Percentiles rank a stretch among this genome's conserved stretches.
These are phyloP conservation scores for Pampusana beccarii DNA, from an alignment of 2,113 vertebrate genomes.

Conservation along the genomic window DNA sequence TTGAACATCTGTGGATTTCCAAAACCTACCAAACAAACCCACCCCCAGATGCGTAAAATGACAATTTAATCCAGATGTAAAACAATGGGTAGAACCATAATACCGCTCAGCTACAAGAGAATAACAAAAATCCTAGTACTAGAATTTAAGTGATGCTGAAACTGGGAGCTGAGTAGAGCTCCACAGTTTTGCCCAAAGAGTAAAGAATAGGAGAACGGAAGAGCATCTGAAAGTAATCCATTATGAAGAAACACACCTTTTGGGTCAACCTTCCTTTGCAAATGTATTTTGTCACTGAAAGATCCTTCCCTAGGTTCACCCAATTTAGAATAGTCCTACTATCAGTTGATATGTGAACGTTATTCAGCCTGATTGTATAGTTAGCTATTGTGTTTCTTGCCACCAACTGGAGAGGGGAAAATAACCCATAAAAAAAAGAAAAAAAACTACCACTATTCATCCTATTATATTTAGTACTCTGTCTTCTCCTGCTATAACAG, in stretches of 20 bases:
- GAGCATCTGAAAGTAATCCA: not conserved
- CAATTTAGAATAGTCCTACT: not conserved
- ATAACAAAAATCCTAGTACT: not conserved
- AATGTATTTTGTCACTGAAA: not conserved
- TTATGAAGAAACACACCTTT: not conserved
- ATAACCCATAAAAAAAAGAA: not conserved
- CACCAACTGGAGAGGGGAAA: not conserved
- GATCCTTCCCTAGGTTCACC: not conserved
- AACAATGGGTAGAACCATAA: slow-evolving; percentile 6
- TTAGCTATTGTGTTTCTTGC: not conserved
- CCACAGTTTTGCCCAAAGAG: not conserved
- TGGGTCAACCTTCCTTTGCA: not conserved
- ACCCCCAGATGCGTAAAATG: not conserved
- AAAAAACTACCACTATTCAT: not conserved
- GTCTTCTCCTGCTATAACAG: slow-evolving; percentile 1
- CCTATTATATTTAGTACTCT: not conserved
- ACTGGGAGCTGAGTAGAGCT: not conserved
- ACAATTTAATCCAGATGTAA: slow-evolving; percentile 24
- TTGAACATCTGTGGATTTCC: not conserved
- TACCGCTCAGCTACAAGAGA: not conserved
- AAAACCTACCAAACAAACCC: slow-evolving; percentile 1
- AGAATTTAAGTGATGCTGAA: not conserved
- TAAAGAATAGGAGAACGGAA: not conserved
- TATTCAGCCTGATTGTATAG: not conserved
- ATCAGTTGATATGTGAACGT: not conserved